Evolutionary conservation across 37 sponge, comb jelly and placozoan genomes (phyloP), one percentile per base, ranked within the genome.

Genomic region (Petrosia ficiformis): DNA sequence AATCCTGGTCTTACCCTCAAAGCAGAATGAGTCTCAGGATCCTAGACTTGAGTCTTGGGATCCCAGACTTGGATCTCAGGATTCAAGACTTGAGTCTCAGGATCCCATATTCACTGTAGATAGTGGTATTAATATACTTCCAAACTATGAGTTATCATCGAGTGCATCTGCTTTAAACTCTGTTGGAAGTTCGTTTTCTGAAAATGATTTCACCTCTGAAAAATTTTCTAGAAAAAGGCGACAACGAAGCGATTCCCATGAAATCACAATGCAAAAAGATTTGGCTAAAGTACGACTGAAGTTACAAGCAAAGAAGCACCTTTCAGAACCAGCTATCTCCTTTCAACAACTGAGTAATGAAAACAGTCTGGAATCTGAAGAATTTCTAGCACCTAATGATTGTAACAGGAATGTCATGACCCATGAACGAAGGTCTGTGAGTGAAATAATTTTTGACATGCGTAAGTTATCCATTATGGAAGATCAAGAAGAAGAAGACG

Each of bases 161-260:
- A n/a, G n/a, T n/a, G n/a, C n/a, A n/a, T n/a, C n/a, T n/a, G 14
- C 14, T 8, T 19, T 48, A 14, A 19, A 8, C 14, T 48, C 54
- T 14, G 14, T 14, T 48, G 8, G 14, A 19, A 8, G 14, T 14
- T 48, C 54, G 14, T 48, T 14, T 48, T 48, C 54, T 48, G 54
- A 48, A 14, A 19, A 14, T 48, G 54, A 48, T 48, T 14, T 19
- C 8, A 48, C 54, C 57, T 40, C 36, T 25, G 29, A 68, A 1
- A 67, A 54, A 1, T 38, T n/a, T 11, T 60, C 39, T 26, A 54
- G 84, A 14, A 76, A 76, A 39, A 83, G 76, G 57, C 28, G 84
- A n/a, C 59, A 52, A 26, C 57, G 84, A 22, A 83, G 84, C 60
- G 84, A 42, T 19, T 83, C 84, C 10, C 84, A 83, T 34, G 77